Evolutionary conservation across 1,140 invertebrate species (phyloP).

Genomic region (Leptinotarsa defecta): DNA sequence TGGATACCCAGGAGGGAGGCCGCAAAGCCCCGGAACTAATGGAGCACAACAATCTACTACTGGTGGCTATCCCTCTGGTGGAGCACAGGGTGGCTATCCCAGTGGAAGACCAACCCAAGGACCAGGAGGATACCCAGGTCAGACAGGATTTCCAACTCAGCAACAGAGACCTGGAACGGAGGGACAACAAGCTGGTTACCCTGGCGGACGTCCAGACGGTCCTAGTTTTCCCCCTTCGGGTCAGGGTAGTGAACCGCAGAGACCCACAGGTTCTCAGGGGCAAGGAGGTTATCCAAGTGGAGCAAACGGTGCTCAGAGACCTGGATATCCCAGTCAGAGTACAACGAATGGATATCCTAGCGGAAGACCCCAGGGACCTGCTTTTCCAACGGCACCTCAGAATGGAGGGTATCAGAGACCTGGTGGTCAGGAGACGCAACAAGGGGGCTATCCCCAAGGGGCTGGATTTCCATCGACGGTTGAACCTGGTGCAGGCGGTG

Average conservation of each 20-base stretch:
- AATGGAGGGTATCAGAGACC: background rate
- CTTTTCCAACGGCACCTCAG: background rate
- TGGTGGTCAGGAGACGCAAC: background rate
- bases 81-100: conserved; percentile 31
- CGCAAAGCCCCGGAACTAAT: conserved; percentile 33
- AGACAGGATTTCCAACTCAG: conserved; percentile 2
- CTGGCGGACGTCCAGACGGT: conserved; percentile 24
- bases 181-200: background rate
- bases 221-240: background rate
- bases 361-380: conserved; percentile 25
- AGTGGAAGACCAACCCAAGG: conserved; percentile 25
- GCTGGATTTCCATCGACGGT: conserved; percentile 30
- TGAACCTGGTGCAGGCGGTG: conserved; percentile 19
- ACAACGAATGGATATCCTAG: conserved; percentile 30
- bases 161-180: background rate
- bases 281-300: conserved; percentile 47
- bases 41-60: background rate
- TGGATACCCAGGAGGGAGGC: conserved; percentile 26
- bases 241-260: conserved; percentile 3
- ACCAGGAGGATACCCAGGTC: conserved; percentile 13
- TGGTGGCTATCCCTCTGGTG: conserved; percentile 38
- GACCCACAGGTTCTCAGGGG: conserved; percentile 42
- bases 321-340: background rate
- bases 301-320: conserved; percentile 14
- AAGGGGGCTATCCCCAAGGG: background rate